These are phyloP conservation scores for Sphaeramia orbicularis DNA, from an alignment of 2,797 vertebrate genomes.

Conservation along the genomic window DNA sequence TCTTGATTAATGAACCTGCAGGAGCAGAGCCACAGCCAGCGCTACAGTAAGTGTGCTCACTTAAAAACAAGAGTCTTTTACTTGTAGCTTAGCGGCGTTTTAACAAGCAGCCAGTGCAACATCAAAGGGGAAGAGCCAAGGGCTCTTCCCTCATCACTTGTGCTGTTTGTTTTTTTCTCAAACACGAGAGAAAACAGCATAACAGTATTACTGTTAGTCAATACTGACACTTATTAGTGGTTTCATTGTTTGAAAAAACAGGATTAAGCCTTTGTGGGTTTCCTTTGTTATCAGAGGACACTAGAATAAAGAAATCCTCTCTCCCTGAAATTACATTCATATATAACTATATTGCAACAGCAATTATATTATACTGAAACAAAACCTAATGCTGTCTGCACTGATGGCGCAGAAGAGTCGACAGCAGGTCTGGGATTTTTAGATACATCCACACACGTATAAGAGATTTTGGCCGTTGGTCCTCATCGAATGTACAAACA, in stretches of 20 bases:
- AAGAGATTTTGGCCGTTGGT: no score
- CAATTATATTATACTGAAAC: neutral
- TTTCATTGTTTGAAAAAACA: conserved; percentile 16
- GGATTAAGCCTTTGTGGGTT: conserved; percentile 14
- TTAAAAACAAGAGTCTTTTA: conserved; percentile 39
- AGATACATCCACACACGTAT: no score
- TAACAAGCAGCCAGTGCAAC: conserved; percentile 45
- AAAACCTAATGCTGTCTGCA: neutral
- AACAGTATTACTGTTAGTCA: conserved; percentile 31
- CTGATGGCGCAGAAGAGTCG: no score
- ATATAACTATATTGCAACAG: neutral
- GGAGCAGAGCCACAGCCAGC: neutral
- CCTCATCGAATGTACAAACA: no score
- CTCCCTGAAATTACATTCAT: neutral
- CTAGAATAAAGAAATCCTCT: neutral
- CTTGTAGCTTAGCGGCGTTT: conserved; percentile 36
- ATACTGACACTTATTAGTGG: conserved; percentile 30
- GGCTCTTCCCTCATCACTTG: conserved; percentile 41
- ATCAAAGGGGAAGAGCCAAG: conserved; percentile 36
- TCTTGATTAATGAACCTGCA: conserved; percentile 11
- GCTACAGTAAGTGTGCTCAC: conserved; percentile 21
- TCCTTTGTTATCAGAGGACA: conserved; percentile 2
- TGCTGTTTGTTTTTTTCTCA: conserved; percentile 39
- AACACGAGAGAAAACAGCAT: conserved; percentile 25
- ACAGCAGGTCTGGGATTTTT: no score